Evolutionary conservation across 2,888 invertebrate genomes (phyloP).

Genomic region (Tetragonisca angustula): DNA sequence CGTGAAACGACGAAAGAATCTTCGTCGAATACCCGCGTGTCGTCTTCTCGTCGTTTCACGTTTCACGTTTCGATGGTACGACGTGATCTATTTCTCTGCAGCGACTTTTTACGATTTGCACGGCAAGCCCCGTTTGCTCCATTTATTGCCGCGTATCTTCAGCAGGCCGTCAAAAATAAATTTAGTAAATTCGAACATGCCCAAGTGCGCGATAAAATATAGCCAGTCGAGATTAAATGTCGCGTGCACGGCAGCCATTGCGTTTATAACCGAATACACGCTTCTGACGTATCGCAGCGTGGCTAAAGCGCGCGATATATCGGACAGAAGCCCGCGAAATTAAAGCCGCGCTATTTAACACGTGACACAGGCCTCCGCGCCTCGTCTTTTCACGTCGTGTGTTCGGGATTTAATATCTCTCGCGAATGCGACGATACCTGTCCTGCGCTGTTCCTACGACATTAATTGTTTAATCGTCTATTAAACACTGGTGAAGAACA

Average conservation of each 20-base stretch:
- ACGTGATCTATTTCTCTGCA: neutral
- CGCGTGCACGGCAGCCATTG: neutral
- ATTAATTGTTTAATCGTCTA: no score
- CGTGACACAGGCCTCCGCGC: neutral
- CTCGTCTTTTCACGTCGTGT: neutral
- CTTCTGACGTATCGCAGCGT: constrained; percentile 15
- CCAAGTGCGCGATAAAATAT: neutral
- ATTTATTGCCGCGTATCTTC: neutral
- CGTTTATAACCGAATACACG: constrained; percentile 24
- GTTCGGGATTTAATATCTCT: constrained; percentile 4
- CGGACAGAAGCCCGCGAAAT: constrained; percentile 24
- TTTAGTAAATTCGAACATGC: neutral
- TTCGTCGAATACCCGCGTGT: neutral
- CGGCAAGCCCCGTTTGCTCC: no score
- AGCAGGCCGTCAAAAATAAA: neutral
- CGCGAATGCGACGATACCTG: neutral
- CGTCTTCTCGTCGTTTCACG: no score
- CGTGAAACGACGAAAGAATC: no score
- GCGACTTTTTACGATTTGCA: neutral
- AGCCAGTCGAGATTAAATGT: constrained; percentile 28
- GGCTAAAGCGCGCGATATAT: constrained; percentile 21
- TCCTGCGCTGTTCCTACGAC: no score
- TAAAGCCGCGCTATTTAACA: constrained; percentile 17
- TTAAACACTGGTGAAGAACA: no score
- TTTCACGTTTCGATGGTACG: no score